Evolutionary conservation across 2,797 vertebrate genomes (phyloP).

Genomic region (Hybognathus amarus): DNA sequence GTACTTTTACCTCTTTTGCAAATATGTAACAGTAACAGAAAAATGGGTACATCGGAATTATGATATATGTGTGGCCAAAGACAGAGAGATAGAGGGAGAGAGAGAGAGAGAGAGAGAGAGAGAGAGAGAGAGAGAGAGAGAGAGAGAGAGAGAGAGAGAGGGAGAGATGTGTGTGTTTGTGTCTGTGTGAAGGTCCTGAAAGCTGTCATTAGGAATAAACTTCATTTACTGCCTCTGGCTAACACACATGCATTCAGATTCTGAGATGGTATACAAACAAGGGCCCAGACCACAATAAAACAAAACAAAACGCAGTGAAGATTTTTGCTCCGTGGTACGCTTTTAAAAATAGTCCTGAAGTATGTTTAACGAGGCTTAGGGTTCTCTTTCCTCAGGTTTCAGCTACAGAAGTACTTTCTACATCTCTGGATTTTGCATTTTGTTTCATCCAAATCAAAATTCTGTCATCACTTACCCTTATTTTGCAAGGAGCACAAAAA

Average conservation of each 20-base stretch:
- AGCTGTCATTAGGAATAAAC: constrained; percentile 77
- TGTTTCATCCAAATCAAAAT: constrained; percentile 1
- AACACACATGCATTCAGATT: constrained; percentile 11
- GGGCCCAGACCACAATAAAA: neutral
- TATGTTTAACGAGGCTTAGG: neutral
- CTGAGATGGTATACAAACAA: constrained; percentile 16
- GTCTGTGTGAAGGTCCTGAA: constrained; percentile 69
- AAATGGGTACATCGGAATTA: neutral
- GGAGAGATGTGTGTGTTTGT: constrained; percentile 51
- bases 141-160: no score
- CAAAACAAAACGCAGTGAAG: neutral
- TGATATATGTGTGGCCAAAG: neutral
- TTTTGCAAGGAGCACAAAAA: neutral
- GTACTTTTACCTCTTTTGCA: neutral
- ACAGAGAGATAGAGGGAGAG: neutral
- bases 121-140: no score
- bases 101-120: neutral
- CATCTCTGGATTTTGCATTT: neutral
- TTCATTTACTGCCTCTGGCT: constrained; percentile 73
- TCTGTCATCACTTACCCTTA: neutral
- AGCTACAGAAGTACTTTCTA: neutral
- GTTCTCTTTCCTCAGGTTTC: constrained; percentile 9
- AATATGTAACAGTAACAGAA: neutral
- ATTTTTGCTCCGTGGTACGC: neutral
- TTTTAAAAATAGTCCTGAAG: constrained; percentile 4